Evolutionary conservation across 2,113 vertebrate genomes (phyloP), one percentile per base, ranked within the genome.

Genomic region (Anhinga rufa): DNA sequence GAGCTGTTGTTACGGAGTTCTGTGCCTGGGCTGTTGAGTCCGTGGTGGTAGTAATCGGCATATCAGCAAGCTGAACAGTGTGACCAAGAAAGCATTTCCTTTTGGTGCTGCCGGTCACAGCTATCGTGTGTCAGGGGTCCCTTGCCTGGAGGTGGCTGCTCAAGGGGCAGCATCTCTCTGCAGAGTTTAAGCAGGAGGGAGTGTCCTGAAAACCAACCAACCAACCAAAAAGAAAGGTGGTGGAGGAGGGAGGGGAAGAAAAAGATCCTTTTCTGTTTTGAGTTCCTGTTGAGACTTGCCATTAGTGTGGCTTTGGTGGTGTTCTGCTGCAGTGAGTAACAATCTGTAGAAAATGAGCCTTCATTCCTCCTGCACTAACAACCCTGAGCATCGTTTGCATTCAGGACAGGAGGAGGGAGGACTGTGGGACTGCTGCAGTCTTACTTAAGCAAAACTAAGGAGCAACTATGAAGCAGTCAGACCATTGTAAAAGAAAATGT

Each of bases 391-490:
- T 40, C 25, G 7, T 70, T 89, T 21, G 19, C 81, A 9, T 70
- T 85, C 46, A n/a, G 69, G 60, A 24, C 8, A 7, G 62, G 58
- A 81, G 24, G 29, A 51, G 18, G 21, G 61, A 77, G n/a, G 55
- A 51, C 75, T 79, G 20, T 75, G 57, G 28, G 22, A 40, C 57
- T 87, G n/a, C 74, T 92, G 38, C 25, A 49, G 52, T n/a, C 62
- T 92, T 38, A 32, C 77, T 88, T 90, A 70, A 92, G 57, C 69
- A 96, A 92, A 96, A 87, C 88, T 89, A 94, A 96, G 75, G 88
- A 91, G 82, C 76, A 95, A 24, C 82, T 92, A 74, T 24, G 34
- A 93, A 95, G 61, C 70, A 69, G 95, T 82, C 75, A 78, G 72
- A 40, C 55, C 57, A 26, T 78, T 91, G 34, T 80, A 88, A 82